Evolutionary conservation across 2,797 vertebrate genomes (phyloP), one percentile per base, ranked within the genome.

Genomic region (Iguana delicatissima): DNA sequence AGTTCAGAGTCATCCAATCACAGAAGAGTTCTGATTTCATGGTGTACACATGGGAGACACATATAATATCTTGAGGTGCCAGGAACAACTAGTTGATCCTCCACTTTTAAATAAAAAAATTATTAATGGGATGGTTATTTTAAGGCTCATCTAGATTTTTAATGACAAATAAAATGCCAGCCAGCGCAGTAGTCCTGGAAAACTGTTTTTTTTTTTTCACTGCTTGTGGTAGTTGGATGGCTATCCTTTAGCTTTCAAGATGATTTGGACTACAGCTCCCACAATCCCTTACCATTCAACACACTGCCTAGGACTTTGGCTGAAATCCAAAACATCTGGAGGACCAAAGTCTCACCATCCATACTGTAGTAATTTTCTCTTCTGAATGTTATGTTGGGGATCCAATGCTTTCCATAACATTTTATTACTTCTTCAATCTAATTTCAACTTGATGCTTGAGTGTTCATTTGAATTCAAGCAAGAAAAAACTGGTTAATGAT

Each of bases 161-260:
- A 62, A 87, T 92, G 80, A 59, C 91, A 92, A 91, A 94, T 93
- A 87, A 93, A 94, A 95, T 94, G 90, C 73, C 59, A 90, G 46
- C 46, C 55, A 6, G 38, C 62, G 62, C 85, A 80, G 87, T 57
- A 85, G 55, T 74, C 80, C 88, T 87, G 85, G 18, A 85, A 81
- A 87, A 50, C 72, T 0, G 0, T 35, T 87, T 62, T 84, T 0
- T 1, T 42, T 42, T 3, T 89, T 92, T 62, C 85, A 8, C 62
- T 90, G 72, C 85, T 18, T 18, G 77, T 88, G 87, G 83, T 74
- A 92, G 18, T 20, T 22, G 18, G 18, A 3, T 62, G 16, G 16
- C 4, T 62, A 62, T 62, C 18, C 4, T 62, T 62, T 69, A 69
- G 26, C 26, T 2, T 10, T 69, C 26, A 69, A 69, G 67, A 32